Evolutionary conservation across 2,113 vertebrate species (phyloP).

Genomic region (Xiphophorus hellerii): DNA sequence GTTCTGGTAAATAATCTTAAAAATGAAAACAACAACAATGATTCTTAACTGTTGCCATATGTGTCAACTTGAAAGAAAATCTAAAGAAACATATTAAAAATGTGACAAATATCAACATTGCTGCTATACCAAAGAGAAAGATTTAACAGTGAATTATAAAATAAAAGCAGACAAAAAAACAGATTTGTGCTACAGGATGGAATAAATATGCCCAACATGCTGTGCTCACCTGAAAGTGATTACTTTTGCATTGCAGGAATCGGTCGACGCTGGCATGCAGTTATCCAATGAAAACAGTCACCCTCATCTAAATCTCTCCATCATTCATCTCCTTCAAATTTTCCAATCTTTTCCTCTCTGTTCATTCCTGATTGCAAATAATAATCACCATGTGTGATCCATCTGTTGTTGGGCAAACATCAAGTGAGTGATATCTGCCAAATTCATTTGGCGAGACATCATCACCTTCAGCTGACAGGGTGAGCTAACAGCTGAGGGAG

Average conservation of each 20-base stretch:
- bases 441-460: conserved; percentile 57
- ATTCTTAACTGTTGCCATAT: too few relatives aligned
- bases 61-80: too few relatives aligned
- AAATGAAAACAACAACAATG: too few relatives aligned
- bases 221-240: neutral
- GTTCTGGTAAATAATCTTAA: too few relatives aligned
- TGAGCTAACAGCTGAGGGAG: conserved; percentile 38
- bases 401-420: conserved; percentile 70
- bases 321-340: conserved; percentile 9
- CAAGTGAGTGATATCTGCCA: conserved; percentile 60
- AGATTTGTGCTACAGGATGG: neutral
- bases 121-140: neutral
- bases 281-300: neutral
- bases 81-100: too few relatives aligned
- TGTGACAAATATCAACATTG: too few relatives aligned
- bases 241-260: neutral
- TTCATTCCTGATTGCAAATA: conserved; percentile 34
- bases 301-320: neutral
- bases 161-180: neutral
- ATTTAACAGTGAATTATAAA: neutral
- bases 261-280: neutral
- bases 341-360: neutral
- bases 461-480: conserved; percentile 49
- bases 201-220: neutral
- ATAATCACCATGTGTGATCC: conserved; percentile 59